Conservation (phyloP, 2,888 invertebrate genomes). For the Eupithecia abbreviata region DNA sequence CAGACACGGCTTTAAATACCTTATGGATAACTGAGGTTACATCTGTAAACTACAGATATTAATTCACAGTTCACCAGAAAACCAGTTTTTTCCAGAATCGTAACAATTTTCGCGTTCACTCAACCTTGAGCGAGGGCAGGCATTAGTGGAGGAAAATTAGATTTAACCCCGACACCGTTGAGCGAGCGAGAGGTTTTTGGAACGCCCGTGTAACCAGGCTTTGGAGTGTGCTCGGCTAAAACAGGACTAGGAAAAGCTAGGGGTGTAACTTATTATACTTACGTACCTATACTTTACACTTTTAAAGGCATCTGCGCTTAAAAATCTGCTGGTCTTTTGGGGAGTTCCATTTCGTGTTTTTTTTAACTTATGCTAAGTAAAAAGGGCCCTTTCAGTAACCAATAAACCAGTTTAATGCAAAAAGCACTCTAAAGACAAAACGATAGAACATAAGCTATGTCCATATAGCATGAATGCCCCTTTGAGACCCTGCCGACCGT, state of each 20-base stretch:
- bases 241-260: neutral
- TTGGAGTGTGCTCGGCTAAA: conserved; percentile 9
- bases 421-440: neutral
- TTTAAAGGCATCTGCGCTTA: neutral
- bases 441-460: conserved; percentile 7
- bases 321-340: neutral
- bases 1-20: neutral
- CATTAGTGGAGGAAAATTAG: conserved; percentile 79
- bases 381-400: neutral
- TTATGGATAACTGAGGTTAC: neutral
- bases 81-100: conserved; percentile 30
- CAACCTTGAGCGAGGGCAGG: conserved; percentile 67
- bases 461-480: conserved; percentile 57
- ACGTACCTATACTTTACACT: neutral
- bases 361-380: neutral
- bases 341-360: neutral
- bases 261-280: neutral
- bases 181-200: conserved; percentile 54
- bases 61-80: neutral
- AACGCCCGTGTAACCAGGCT: conserved; percentile 39
- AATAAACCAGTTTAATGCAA: neutral
- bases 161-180: conserved; percentile 75
- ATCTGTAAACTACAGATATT: neutral
- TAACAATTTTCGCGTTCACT: conserved; percentile 75
- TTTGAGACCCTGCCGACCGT: conserved; percentile 60